Conservation (phyloP, 2,888 invertebrate species). For the Sepioteuthis lessoniana region DNA sequence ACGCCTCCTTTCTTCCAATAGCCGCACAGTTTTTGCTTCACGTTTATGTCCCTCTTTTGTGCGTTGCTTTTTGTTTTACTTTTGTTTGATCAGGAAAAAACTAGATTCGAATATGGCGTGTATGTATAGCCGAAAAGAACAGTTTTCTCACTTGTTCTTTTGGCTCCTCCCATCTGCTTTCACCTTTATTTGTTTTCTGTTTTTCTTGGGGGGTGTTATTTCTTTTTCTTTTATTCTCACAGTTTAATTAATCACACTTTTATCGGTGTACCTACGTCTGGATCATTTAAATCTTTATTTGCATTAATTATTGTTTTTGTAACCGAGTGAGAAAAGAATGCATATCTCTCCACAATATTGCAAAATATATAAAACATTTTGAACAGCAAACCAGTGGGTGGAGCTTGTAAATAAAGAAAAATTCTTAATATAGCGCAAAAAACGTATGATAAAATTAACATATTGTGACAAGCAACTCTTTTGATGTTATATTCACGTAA, state of each 20-base stretch:
- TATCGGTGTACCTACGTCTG: neutral
- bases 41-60: neutral
- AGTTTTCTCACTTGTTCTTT: neutral
- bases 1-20: neutral
- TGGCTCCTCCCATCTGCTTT: neutral
- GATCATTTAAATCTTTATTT: neutral
- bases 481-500: too few relatives aligned
- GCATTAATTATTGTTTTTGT: neutral
- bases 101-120: neutral
- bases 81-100: neutral
- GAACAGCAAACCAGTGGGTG: neutral
- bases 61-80: neutral
- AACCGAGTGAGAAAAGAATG: neutral
- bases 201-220: too few relatives aligned
- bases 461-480: too few relatives aligned
- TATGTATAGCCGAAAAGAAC: neutral
- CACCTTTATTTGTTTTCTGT: neutral
- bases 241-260: neutral
- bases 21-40: neutral
- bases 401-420: neutral
- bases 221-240: neutral
- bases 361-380: neutral
- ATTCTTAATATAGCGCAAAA: neutral
- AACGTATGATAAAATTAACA: too few relatives aligned
- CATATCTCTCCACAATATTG: neutral